Conservation (phyloP, 2,797 vertebrate genomes). For the Sarcophilus harrisii region DNA sequence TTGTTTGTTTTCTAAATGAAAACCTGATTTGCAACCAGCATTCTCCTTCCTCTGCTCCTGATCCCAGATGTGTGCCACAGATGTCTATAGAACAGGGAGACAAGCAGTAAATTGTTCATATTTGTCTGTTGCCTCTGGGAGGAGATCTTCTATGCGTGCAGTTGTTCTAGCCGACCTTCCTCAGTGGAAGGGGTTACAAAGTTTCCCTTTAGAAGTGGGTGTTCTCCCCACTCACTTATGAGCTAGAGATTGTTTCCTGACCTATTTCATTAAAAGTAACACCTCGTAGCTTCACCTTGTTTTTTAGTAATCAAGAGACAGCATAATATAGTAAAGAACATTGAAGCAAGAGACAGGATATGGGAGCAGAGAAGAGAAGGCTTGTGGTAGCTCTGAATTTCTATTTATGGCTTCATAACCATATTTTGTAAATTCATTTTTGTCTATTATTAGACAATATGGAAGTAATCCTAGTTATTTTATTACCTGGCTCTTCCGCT, state of each 20-base stretch:
- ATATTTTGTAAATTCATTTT: neutral
- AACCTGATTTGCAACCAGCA: neutral
- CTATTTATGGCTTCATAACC: neutral
- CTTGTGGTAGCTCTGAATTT: neutral
- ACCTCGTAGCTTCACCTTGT: neutral
- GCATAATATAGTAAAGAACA: neutral
- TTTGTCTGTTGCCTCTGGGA: slow-evolving; percentile 29
- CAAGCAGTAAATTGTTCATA: slow-evolving; percentile 38
- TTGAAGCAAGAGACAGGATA: neutral
- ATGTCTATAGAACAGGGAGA: slow-evolving; percentile 8
- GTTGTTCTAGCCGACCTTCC: neutral
- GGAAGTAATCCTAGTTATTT: neutral
- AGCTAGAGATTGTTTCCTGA: neutral
- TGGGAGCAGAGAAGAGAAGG: neutral
- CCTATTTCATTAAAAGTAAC: neutral
- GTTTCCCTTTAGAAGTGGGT: slow-evolving; percentile 7
- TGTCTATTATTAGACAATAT: neutral
- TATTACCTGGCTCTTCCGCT: neutral
- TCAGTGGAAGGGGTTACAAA: slow-evolving; percentile 1
- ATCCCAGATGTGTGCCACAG: slow-evolving; percentile 34
- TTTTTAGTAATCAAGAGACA: neutral
- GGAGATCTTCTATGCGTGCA: neutral
- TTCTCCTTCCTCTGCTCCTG: too few relatives aligned
- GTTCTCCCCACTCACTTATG: neutral
- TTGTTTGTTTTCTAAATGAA: neutral